Percentiles rank a stretch among this genome's conserved stretches.
Conservation (phyloP, 2,888 invertebrate species). For the Watsonalla cultraria region DNA sequence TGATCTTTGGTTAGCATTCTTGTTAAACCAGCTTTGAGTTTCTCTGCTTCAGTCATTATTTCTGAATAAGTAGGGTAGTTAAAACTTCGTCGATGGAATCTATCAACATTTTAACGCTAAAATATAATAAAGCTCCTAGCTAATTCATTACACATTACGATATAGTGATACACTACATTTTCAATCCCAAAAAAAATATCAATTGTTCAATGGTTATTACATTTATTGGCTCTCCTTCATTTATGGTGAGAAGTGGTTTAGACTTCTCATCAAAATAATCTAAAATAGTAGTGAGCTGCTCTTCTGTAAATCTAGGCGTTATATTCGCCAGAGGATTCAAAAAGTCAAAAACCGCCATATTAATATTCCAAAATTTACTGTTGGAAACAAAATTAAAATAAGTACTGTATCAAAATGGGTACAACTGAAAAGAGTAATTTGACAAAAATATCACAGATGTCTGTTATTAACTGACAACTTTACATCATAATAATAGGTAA, state of each 20-base stretch:
- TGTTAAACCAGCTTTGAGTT: slow-evolving; percentile 40
- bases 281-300: slow-evolving; percentile 43
- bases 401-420: background rate
- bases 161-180: slow-evolving; percentile 44
- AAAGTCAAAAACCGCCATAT: slow-evolving; percentile 44
- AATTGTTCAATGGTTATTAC: slow-evolving; percentile 56
- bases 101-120: slow-evolving; percentile 19
- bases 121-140: background rate
- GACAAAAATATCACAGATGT: too few species aligned
- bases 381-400: background rate
- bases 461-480: too few species aligned
- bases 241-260: slow-evolving; percentile 40
- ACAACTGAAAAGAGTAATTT: too few species aligned
- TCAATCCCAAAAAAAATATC: slow-evolving; percentile 47
- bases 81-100: slow-evolving; percentile 60
- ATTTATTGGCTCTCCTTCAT: slow-evolving; percentile 43
- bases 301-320: slow-evolving; percentile 47
- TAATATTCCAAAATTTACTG: slow-evolving; percentile 7
- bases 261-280: slow-evolving; percentile 55
- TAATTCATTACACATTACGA: background rate
- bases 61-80: slow-evolving; percentile 56
- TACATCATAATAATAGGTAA: too few species aligned
- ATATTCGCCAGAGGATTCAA: slow-evolving; percentile 44
- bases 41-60: slow-evolving; percentile 56
- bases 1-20: slow-evolving; percentile 57